Base-by-base conservation (phyloP, 2,888 invertebrate genomes). In the Brachynemurus nebulosus region DNA sequence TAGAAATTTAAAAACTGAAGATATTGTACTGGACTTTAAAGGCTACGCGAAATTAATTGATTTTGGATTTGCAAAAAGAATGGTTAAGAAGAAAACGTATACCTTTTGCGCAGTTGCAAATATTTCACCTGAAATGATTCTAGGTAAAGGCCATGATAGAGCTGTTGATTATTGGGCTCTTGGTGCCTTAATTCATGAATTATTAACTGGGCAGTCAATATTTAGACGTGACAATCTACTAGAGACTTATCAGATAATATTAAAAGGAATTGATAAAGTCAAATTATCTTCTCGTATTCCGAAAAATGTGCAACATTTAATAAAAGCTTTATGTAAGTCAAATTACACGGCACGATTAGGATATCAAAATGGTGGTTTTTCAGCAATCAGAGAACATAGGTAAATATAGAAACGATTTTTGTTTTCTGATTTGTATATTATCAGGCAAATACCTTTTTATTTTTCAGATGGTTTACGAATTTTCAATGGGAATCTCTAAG, bases 71-170 rank as follows among this genome's bases (percentile, higher is more conserved):
- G 90, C 92, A 16, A 93, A 93, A 63, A 76, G 79, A 54, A 72
- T 95, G 47, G 74, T 80, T 3, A 81, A 83, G 45, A 72, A 76
- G 47, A 91, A 90, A 64, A 92, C 93, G 0, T 92, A 88, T 77
- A 93, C 93, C 0, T 95, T 95, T 65, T 93, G 92, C 40, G 95
- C 93, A 8, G 95, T 93, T 0, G 92, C 92, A 0, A 88, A 88
- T 57, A 83, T 86, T 4, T 84, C 86, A 0, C 88, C 88, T 0
- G 88, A 95, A 69, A 89, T 95, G 46, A 90, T 96, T 39, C 67
- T 92, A 16, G 91, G 91, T 64, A 81, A 82, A 57, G 79, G 80
- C 2, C 82, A 83, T 57, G 81, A 82, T 56, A 80, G 85, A 52
- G 81, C 91, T 1, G 92, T 90, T 1, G 95, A 95, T 64, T 92